Evolutionary conservation across 2,113 vertebrate genomes (phyloP).

Genomic region (Strix aluco): DNA sequence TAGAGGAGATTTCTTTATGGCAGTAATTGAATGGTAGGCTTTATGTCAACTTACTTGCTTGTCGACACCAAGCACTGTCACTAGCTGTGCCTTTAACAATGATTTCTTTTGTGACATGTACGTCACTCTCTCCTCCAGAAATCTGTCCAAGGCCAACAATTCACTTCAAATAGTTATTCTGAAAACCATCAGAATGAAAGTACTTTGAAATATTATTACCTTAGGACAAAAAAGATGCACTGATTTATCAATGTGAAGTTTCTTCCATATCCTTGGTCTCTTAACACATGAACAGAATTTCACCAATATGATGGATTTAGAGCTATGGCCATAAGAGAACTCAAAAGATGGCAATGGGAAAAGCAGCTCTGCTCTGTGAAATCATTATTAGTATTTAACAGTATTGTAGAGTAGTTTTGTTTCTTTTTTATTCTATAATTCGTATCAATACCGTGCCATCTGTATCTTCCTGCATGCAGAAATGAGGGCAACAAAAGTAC

Average conservation of each 20-base stretch:
- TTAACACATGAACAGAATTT: background rate
- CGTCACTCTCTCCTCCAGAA: slow-evolving; percentile 24
- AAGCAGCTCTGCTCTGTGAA: background rate
- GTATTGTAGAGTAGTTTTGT: background rate
- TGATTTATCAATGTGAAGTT: slow-evolving; percentile 1
- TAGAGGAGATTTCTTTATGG: slow-evolving; percentile 46
- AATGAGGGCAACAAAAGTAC: background rate
- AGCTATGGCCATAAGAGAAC: background rate
- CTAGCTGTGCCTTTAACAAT: slow-evolving; percentile 20
- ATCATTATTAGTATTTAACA: background rate
- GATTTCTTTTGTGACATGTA: slow-evolving; percentile 50
- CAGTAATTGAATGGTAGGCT: slow-evolving; percentile 43
- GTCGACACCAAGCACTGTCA: background rate
- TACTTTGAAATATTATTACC: slow-evolving; percentile 41
- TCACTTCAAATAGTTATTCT: slow-evolving; percentile 44
- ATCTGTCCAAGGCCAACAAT: slow-evolving; percentile 54
- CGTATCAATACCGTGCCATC: background rate
- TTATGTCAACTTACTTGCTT: slow-evolving; percentile 38
- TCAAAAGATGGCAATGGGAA: background rate
- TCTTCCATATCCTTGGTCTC: background rate
- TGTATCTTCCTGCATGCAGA: background rate
- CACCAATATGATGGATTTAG: background rate
- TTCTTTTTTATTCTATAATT: background rate
- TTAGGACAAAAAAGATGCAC: slow-evolving; percentile 25
- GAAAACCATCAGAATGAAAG: slow-evolving; percentile 48